Evolutionary conservation across 1,140 invertebrate genomes (phyloP).

Genomic region (Scaptomyza graminum): DNA sequence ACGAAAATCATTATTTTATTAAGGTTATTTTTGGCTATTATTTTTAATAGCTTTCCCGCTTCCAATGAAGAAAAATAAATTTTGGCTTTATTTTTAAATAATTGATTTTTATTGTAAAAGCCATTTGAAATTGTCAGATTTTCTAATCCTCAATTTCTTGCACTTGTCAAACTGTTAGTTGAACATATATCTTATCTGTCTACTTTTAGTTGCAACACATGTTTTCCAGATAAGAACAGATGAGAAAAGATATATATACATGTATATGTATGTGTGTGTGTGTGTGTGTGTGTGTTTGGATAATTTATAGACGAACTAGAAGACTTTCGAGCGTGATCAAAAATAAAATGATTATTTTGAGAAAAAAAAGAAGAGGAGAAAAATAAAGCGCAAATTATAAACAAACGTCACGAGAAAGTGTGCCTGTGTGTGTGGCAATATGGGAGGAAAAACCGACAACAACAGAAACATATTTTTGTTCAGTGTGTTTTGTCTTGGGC

Average conservation of each 20-base stretch:
- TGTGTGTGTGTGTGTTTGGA: conserved; percentile 42
- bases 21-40: not conserved
- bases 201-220: conserved; percentile 24
- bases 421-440: not conserved
- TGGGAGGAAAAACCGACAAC: not conserved
- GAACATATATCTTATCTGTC: conserved; percentile 8
- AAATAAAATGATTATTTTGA: conserved; percentile 72
- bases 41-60: not conserved
- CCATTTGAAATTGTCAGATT: too few relatives aligned
- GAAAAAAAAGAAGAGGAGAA: conserved; percentile 29
- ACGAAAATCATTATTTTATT: too few relatives aligned
- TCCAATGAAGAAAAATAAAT: too few relatives aligned
- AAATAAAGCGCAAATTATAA: conserved; percentile 58
- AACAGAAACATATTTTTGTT: conserved; percentile 14
- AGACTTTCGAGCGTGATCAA: conserved; percentile 48
- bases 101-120: too few relatives aligned
- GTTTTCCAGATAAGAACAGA: conserved; percentile 26
- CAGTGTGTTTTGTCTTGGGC: conserved; percentile 17
- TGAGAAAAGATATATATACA: conserved; percentile 12
- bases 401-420: conserved; percentile 42
- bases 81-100: not conserved
- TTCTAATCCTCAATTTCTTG: not conserved
- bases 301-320: conserved; percentile 55
- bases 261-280: too few relatives aligned
- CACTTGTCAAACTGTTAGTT: not conserved